Base-by-base conservation (phyloP, 2,888 invertebrate genomes). In the Alsophila aescularia region DNA sequence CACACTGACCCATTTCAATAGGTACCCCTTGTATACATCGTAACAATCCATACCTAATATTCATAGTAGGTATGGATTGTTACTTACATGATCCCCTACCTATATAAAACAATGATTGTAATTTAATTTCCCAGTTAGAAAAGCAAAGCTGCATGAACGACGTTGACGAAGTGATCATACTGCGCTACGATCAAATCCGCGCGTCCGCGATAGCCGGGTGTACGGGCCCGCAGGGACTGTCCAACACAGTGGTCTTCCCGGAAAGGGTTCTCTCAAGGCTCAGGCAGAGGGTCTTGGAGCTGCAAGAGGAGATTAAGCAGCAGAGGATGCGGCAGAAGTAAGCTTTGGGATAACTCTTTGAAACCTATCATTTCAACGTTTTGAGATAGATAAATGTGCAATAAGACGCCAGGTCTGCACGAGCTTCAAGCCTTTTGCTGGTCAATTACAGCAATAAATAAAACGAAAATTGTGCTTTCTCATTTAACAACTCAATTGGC, bases 111-210 rank as follows among this genome's bases (percentile, higher is more conserved):
- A 29, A 8, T 29, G 2, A 10, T 5, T 29, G 2, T 6, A 10
- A 29, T 29, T n/a, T 29, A 2, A 29, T n/a, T n/a, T 29, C n/a
- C 2, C 69, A 96, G 95, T 89, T 93, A 70, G 93, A 95, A 77
- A 94, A 96, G 81, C 97, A 97, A 81, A 92, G 92, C 56, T 93
- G 95, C 75, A 82, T 98, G 74, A 98, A 98, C 73, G 94, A 96
- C 51, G 94, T 98, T 2, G 93, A 95, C 44, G 92, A 94, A 52
- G 93, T 95, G 2, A 93, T 96, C 0, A 84, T 96, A 6, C 72
- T 97, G 15, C 93, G 93, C 27, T 93, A 96, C 70, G 93, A 94
- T 74, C 96, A 96, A 74, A 85, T 96, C 15, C 84, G 93, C 4
- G 90, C 92, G 0, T 79, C 91, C 0, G 89, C 90, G 0, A 67